These are phyloP conservation scores for Apis mellifera DNA, from an alignment of 1,140 invertebrate genomes.

Conservation along the genomic window DNA sequence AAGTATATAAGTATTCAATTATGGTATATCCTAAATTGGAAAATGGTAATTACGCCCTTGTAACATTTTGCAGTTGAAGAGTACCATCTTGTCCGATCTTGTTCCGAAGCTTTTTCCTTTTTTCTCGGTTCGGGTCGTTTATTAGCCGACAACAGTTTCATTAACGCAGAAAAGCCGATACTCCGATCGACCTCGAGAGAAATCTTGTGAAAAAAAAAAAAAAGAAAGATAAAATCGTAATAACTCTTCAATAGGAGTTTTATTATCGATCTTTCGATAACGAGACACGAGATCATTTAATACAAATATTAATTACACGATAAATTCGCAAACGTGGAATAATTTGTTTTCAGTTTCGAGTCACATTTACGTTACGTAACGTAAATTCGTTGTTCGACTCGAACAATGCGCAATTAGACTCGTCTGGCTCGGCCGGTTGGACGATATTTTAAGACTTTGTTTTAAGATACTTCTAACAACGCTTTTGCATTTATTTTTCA, in stretches of 20 bases:
- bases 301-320: neutral
- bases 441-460: too few relatives aligned
- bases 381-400: too few relatives aligned
- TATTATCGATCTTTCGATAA: neutral
- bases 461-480: too few relatives aligned
- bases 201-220: neutral
- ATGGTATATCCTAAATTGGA: too few relatives aligned
- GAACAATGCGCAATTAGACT: too few relatives aligned
- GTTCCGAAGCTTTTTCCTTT: neutral
- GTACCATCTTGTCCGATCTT: neutral
- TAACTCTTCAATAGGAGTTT: neutral
- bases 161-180: constrained; percentile 8
- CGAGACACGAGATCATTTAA: neutral
- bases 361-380: too few relatives aligned
- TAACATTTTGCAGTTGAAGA: too few relatives aligned
- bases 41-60: too few relatives aligned
- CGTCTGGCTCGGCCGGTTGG: too few relatives aligned
- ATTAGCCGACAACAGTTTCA: constrained; percentile 17
- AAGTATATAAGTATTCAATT: neutral
- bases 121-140: neutral
- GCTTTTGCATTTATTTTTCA: too few relatives aligned
- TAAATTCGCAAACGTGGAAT: too few relatives aligned
- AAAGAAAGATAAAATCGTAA: neutral
- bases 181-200: constrained; percentile 12
- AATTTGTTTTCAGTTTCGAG: too few relatives aligned